phyloP scores from a whole-genome alignment of 2,113 vertebrate genomes.

The Hydrochoerus hydrochaeris region DNA sequence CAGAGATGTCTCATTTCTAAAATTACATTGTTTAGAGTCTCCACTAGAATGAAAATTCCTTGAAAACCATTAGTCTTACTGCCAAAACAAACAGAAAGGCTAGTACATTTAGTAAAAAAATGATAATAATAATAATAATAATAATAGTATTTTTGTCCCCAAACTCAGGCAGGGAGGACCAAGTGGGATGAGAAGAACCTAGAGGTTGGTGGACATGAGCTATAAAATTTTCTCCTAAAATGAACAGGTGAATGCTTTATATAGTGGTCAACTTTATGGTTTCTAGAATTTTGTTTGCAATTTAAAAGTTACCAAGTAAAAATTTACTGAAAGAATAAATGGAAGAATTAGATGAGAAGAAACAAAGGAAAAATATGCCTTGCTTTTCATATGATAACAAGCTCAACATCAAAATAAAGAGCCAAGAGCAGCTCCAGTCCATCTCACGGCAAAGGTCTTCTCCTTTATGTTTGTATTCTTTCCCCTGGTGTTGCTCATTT shows the following conservation, averaged over 20 bases:
- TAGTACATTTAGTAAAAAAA: background rate
- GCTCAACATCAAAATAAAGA: background rate
- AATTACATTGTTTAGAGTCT: background rate
- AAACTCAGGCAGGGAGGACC: background rate
- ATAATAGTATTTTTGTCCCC: background rate
- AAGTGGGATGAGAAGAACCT: background rate
- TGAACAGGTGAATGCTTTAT: background rate
- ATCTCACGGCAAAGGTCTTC: constrained; percentile 31
- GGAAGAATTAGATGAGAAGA: background rate
- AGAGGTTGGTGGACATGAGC: background rate
- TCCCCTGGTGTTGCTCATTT: constrained; percentile 3
- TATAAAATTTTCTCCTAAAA: background rate
- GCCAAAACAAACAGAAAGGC: background rate
- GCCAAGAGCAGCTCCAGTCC: background rate
- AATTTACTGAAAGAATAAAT: constrained; percentile 25
- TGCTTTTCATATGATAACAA: constrained; percentile 46
- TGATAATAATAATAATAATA: background rate
- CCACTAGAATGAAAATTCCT: background rate
- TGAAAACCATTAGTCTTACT: background rate
- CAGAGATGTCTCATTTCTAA: background rate
- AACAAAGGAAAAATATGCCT: background rate
- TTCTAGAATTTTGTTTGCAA: constrained; percentile 26
- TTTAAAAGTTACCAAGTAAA: constrained; percentile 25
- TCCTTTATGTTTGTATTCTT: background rate
- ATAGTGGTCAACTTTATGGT: background rate